Evolutionary conservation across 2,888 invertebrate genomes (phyloP), one percentile per base, ranked within the genome.

Genomic region (Choristoneura rosaceana): DNA sequence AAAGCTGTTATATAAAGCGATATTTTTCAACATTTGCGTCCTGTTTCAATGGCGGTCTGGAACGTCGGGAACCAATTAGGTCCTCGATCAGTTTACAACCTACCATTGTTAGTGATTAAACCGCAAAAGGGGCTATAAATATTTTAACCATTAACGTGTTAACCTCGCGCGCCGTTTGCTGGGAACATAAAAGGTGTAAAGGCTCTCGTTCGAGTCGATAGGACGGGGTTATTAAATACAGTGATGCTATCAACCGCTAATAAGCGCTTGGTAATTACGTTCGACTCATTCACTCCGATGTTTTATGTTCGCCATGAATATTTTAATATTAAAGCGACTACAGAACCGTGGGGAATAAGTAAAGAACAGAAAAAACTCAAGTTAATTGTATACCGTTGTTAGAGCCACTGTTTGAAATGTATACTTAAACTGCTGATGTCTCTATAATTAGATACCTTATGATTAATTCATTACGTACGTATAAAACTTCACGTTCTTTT

Each of bases 191-290:
- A 75, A 81, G 83, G 83, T 82, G 83, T 82, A 80, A 81, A 82
- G 78, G 77, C 74, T 75, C 77, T 79, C 76, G 76, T 80, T 80
- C 81, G 74, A 76, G 77, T 78, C 76, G 76, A 73, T 74, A 70
- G 75, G 73, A 75, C 71, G 75, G 76, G 79, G 77, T 84, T 84
- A 86, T 86, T 85, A 87, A 80, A 81, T 77, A 86, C 81, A 70
- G 79, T 80, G 87, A 89, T 87, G 82, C 76, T 86, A 88, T 87
- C 87, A 81, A 70, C 74, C 77, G 77, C 82, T 87, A 87, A 87
- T 88, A 87, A 87, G 85, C 81, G 78, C 77, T 77, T 75, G 71
- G 83, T 90, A 87, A 90, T 90, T 85, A 87, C 81, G 76, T 77
- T 77, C 79, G 77, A 79, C 84, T 84, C 85, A 85, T 86, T 82